These are phyloP conservation scores for Bathynomus jamesi DNA, from an alignment of 1,140 invertebrate genomes.

Conservation along the genomic window DNA sequence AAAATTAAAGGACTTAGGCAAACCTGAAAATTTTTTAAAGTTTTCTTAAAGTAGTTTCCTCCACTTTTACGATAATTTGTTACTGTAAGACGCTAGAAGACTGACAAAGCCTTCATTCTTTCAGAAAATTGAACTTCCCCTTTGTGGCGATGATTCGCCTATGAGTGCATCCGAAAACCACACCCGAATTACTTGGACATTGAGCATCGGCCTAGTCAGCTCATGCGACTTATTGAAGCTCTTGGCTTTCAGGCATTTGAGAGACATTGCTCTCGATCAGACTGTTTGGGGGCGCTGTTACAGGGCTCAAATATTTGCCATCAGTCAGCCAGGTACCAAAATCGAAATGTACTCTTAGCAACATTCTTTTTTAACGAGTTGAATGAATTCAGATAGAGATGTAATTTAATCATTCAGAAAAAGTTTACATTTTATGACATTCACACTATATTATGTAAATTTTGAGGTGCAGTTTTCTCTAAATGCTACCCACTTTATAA, in stretches of 20 bases:
- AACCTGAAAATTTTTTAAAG: too few species aligned
- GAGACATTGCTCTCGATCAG: background rate
- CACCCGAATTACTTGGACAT: background rate
- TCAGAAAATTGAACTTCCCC: background rate
- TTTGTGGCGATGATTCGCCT: background rate
- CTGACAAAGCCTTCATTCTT: background rate
- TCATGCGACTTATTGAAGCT: background rate
- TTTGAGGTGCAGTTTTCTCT: too few species aligned
- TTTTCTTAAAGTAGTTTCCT: too few species aligned
- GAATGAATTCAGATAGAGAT: too few species aligned
- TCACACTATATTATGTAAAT: too few species aligned
- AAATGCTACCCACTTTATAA: too few species aligned
- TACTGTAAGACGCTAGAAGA: background rate
- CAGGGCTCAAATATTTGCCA: background rate
- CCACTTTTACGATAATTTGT: background rate
- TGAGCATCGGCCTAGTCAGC: background rate
- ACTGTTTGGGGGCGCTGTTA: background rate
- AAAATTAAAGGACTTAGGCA: too few species aligned
- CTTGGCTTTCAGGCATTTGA: background rate
- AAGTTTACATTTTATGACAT: too few species aligned
- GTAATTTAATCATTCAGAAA: too few species aligned
- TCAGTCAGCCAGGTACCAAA: background rate
- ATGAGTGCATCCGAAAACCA: background rate
- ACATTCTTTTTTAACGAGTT: too few species aligned
- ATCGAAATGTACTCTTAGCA: too few species aligned